phyloP scores from a whole-genome alignment of 2,113 vertebrate genomes.

The Chroicocephalus ridibundus region DNA sequence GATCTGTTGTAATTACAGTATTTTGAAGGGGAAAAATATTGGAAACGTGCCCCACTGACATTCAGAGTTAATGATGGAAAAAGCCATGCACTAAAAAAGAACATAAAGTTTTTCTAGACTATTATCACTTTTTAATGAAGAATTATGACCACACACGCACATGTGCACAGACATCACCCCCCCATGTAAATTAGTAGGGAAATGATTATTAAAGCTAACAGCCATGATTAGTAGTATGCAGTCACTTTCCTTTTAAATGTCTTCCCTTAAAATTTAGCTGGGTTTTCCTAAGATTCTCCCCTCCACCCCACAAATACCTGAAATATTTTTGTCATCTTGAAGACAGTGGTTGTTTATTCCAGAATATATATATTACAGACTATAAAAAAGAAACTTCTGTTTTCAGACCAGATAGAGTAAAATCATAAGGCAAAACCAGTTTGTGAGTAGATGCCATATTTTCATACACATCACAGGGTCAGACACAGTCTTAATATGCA shows the following conservation, averaged over 20 bases:
- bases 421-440: not conserved
- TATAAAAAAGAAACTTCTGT: not conserved
- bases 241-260: not conserved
- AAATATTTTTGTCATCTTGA: not conserved
- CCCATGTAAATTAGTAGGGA: not conserved
- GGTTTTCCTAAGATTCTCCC: not conserved
- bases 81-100: not conserved
- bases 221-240: not conserved
- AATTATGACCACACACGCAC: not conserved
- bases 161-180: not conserved
- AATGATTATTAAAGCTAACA: not conserved
- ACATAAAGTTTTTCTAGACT: not conserved
- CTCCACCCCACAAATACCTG: rapidly evolving
- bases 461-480: not conserved
- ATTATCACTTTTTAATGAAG: not conserved
- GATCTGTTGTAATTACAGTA: not conserved
- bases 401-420: not conserved
- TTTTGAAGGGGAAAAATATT: not conserved
- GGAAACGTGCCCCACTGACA: not conserved
- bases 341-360: not conserved
- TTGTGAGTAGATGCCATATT: not conserved
- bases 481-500: not conserved
- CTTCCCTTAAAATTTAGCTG: not conserved
- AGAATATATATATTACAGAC: not conserved
- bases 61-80: not conserved